Evolutionary conservation across 2,888 invertebrate genomes (phyloP), one percentile per base, ranked within the genome.

Genomic region (Stenolophus ochropezus): DNA sequence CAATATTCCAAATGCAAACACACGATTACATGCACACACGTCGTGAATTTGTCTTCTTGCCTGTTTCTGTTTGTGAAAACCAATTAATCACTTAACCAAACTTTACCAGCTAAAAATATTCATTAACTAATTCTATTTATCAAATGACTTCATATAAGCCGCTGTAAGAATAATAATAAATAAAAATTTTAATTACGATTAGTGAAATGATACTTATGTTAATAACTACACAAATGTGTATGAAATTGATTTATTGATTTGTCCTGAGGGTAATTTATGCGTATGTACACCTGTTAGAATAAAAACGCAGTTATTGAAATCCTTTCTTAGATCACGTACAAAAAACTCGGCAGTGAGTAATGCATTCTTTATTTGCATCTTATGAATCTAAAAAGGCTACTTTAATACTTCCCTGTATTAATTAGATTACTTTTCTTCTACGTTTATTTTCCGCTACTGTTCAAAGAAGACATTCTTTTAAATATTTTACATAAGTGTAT

Each of bases 171-270:
- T 25, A 69, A 79, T 71, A 79, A 79, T 79, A 79, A 79, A 79
- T 79, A 79, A 71, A 69, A 79, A 79, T 69, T 51, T 79, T 79
- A 79, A 79, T 79, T 79, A 61, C 61, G 77, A 77, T 77, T 61
- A 77, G 21, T 61, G 49, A 79, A 79, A 79, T 71, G 51, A 79
- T 71, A 78, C 65, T 47, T 47, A 47, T 65, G 61, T 49, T 65
- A 49, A 78, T 78, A 65, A 65, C 51, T 21, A 78, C 78, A 65
- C 49, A 65, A 56, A 78, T 47, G 78, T 78, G 58, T 78, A 78
- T 33, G 61, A 42, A 61, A 61, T 65, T 78, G 65, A 78, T 78
- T 78, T 78, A 78, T 78, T 25, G 65, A 49, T 51, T 61, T 78
- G 47, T 1, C 78, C 47, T 61, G 14, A 65, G 65, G 78, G 65